Conservation (phyloP, 2,113 vertebrate species). For the Vidua macroura region DNA sequence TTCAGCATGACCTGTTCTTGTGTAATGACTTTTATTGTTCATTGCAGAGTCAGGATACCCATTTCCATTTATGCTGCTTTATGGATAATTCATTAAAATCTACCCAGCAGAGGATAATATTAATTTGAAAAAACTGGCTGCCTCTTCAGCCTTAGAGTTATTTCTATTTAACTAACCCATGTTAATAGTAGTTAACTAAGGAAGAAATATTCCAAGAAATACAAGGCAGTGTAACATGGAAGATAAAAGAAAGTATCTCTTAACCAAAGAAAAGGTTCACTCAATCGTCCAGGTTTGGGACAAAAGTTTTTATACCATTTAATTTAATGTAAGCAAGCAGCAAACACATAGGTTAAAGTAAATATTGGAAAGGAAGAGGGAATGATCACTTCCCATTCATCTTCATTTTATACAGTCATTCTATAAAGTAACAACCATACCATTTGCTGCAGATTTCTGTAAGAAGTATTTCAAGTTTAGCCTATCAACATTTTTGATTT, state of each 20-base stretch:
- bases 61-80: background rate
- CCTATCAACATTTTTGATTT: background rate
- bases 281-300: background rate
- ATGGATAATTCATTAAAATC: background rate
- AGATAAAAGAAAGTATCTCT: background rate
- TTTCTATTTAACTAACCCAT: background rate
- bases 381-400: background rate
- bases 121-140: background rate
- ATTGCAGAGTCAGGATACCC: background rate
- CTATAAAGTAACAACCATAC: background rate
- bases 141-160: background rate
- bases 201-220: background rate
- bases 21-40: background rate
- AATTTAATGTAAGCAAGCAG: background rate
- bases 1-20: background rate
- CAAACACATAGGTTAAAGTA: background rate
- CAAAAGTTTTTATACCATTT: background rate
- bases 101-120: background rate
- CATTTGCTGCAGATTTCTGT: background rate
- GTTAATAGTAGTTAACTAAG: background rate
- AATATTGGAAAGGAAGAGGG: background rate
- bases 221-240: background rate
- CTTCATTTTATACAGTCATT: background rate
- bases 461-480: background rate
- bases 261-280: background rate